phyloP scores from a whole-genome alignment of 2,797 vertebrate species.

The Chaenodraco wilsoni region DNA sequence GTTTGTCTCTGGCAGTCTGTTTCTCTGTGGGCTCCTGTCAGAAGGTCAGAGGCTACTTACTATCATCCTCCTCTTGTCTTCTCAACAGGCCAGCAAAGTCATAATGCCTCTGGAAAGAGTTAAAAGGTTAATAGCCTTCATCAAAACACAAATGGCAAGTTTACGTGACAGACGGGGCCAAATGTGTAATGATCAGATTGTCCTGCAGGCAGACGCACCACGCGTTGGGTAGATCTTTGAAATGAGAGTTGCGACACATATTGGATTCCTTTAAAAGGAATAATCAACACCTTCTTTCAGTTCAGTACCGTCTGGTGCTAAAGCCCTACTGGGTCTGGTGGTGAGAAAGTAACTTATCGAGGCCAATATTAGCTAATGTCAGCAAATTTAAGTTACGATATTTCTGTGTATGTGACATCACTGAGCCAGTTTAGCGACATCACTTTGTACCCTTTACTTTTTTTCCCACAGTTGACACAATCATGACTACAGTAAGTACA shows the following conservation, averaged over 20 bases:
- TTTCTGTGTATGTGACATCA: neutral
- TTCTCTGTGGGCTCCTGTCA: conserved; percentile 79
- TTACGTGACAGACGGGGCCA: neutral
- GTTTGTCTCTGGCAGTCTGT: conserved; percentile 82
- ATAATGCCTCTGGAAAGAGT: conserved; percentile 29
- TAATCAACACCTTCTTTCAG: neutral
- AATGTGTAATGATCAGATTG: neutral
- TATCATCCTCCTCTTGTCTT: conserved; percentile 65
- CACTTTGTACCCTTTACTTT: neutral
- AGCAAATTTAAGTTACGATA: neutral
- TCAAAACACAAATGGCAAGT: conserved; percentile 29
- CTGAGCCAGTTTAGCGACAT: neutral
- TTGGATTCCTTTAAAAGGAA: too few species aligned
- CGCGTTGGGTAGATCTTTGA: neutral
- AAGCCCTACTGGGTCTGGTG: too few species aligned
- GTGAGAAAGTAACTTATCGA: neutral
- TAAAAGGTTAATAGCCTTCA: conserved; percentile 49
- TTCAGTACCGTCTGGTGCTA: neutral
- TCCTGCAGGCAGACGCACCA: neutral
- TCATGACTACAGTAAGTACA: too few species aligned
- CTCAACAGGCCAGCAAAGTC: conserved; percentile 52
- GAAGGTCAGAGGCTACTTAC: conserved; percentile 73
- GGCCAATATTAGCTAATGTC: neutral
- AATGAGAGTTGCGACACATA: neutral
- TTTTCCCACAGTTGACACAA: neutral